Percentiles rank a stretch among this genome's conserved stretches.
These are phyloP conservation scores for Onychomys torridus DNA, from an alignment of 2,797 vertebrate species.

Conservation along the genomic window DNA sequence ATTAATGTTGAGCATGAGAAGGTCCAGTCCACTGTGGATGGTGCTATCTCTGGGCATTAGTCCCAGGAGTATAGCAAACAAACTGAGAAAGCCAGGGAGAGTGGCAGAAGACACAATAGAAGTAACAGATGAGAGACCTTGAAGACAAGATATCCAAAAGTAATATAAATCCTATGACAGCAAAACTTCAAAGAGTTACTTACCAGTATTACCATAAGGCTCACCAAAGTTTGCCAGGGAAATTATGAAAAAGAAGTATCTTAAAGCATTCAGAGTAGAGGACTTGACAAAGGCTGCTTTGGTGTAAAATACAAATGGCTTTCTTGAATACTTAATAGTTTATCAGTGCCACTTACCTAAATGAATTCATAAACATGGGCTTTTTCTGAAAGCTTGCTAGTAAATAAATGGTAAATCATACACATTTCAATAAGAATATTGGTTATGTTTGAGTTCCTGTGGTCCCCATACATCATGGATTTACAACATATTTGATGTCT, in stretches of 20 bases:
- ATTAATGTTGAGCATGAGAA: not conserved
- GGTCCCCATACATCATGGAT: not conserved
- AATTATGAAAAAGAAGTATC: not conserved
- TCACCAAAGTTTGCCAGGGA: not conserved
- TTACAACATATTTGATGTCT: not conserved
- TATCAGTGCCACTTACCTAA: not conserved
- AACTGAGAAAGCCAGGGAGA: no score
- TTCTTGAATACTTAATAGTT: not conserved
- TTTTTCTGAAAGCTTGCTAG: constrained; percentile 10
- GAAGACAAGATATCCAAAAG: not conserved
- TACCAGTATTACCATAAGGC: not conserved
- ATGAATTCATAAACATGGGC: not conserved
- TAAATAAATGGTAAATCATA: not conserved
- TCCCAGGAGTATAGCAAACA: not conserved
- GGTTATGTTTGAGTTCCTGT: not conserved
- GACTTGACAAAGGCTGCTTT: not conserved
- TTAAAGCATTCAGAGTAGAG: not conserved
- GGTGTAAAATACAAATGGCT: not conserved
- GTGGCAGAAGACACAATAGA: not conserved
- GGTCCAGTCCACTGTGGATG: no score
- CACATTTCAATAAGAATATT: not conserved
- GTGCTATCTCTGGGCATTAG: not conserved
- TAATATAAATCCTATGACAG: not conserved
- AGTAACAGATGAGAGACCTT: not conserved
- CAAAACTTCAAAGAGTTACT: not conserved